A percentile compares a stretch with the other conserved stretches of the same genome.
Conservation (phyloP, 1,140 invertebrate genomes). For the Cyrtorhinus lividipennis region DNA sequence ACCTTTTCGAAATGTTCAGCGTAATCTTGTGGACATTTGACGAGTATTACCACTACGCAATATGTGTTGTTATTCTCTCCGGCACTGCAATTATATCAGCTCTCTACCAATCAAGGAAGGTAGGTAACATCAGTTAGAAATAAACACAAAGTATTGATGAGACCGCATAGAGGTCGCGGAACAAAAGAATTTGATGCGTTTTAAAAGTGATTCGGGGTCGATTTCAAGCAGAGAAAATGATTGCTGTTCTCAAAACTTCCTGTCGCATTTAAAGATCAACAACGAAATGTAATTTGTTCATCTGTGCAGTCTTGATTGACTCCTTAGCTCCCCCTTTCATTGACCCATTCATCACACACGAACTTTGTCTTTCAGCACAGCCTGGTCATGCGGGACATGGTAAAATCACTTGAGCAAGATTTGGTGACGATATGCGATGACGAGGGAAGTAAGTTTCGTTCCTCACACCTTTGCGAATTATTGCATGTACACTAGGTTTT, state of each 20-base stretch:
- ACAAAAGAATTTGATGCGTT: background rate
- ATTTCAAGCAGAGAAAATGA: no score
- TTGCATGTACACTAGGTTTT: no score
- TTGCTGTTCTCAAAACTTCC: no score
- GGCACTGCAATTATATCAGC: constrained; percentile 40
- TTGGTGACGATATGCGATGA: constrained; percentile 20
- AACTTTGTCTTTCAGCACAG: no score
- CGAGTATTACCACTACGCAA: constrained; percentile 63
- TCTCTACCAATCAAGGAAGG: constrained; percentile 41
- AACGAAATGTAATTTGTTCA: no score
- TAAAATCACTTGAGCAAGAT: constrained; percentile 13
- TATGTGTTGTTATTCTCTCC: constrained; percentile 46
- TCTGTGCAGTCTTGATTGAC: no score
- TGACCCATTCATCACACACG: no score
- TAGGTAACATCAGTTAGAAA: constrained; percentile 26
- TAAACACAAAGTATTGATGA: constrained; percentile 4
- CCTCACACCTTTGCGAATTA: no score
- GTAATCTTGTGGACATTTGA: constrained; percentile 61
- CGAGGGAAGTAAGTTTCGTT: constrained; percentile 16
- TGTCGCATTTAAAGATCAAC: no score
- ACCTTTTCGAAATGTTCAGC: constrained; percentile 75
- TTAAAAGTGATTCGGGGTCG: no score
- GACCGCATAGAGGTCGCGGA: background rate
- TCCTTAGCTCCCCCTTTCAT: no score
- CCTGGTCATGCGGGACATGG: no score